These are phyloP conservation scores for Noctua janthina DNA, from an alignment of 2,888 invertebrate species.

Conservation along the genomic window DNA sequence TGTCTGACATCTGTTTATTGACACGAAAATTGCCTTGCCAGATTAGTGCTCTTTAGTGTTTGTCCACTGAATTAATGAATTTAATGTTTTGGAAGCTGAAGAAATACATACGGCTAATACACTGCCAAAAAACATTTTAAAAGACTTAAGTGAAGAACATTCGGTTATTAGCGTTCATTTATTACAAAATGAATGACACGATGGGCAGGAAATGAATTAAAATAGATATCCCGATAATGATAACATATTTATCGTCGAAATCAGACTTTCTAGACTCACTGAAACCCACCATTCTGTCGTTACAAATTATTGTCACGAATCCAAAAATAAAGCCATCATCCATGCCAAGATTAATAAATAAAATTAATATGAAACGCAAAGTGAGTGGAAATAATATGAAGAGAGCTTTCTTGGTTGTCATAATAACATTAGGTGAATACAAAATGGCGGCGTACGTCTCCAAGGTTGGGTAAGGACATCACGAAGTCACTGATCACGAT, in stretches of 20 bases:
- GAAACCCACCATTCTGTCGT: constrained; percentile 36
- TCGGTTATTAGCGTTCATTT: neutral
- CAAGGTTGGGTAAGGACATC: constrained; percentile 82
- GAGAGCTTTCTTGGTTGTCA: constrained; percentile 75
- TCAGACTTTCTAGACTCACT: constrained; percentile 4
- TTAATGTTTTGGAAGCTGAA: constrained; percentile 24
- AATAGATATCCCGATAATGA: neutral
- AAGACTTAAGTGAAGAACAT: neutral
- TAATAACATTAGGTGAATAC: constrained; percentile 73
- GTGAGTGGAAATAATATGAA: constrained; percentile 60
- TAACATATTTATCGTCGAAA: constrained; percentile 9
- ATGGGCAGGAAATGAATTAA: neutral
- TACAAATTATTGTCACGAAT: constrained; percentile 46
- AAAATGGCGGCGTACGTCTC: constrained; percentile 63
- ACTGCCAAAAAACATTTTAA: neutral
- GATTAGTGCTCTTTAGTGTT: constrained; percentile 39
- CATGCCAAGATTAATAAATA: constrained; percentile 66
- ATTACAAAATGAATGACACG: neutral
- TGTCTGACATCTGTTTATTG: constrained; percentile 70
- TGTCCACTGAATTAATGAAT: constrained; percentile 25
- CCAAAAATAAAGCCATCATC: constrained; percentile 55
- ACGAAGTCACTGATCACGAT: constrained; percentile 72
- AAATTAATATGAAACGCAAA: constrained; percentile 62
- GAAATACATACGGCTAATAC: constrained; percentile 28
- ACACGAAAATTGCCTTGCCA: constrained; percentile 58